phyloP scores from a whole-genome alignment of 2,888 invertebrate genomes.

The Cryptocheilus praepositus region DNA sequence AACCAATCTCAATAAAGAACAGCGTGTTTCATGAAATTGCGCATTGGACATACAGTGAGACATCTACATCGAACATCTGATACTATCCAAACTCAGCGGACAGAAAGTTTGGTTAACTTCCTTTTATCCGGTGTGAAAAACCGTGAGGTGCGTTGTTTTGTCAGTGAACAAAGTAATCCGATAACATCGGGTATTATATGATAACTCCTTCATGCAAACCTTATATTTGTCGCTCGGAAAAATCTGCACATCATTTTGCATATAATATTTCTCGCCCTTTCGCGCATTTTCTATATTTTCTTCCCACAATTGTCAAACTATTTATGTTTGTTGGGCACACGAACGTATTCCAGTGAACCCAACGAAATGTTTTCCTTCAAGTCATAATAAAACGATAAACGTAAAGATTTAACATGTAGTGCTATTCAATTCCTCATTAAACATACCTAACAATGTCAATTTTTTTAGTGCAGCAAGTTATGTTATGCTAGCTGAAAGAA shows the following conservation, averaged over 20 bases:
- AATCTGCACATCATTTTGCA: constrained; percentile 1
- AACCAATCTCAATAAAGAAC: no score
- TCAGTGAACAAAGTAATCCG: constrained; percentile 58
- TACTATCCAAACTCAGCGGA: not conserved
- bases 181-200: constrained; percentile 60
- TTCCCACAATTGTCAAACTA: not conserved
- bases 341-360: not conserved
- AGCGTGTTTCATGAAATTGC: no score
- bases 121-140: constrained; percentile 63
- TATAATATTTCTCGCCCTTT: constrained; percentile 28
- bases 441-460: no score
- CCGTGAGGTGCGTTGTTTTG: constrained; percentile 62
- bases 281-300: constrained; percentile 6
- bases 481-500: no score
- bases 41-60: no score
- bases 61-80: not conserved
- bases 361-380: no score
- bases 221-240: not conserved
- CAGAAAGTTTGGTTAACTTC: constrained; percentile 36
- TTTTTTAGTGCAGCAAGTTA: no score
- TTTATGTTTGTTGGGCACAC: no score
- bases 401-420: no score
- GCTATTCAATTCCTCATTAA: no score
- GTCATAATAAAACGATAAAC: no score
- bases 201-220: constrained; percentile 25